phyloP scores from a whole-genome alignment of 1,140 invertebrate genomes.

The Harpegnathos saltator region DNA sequence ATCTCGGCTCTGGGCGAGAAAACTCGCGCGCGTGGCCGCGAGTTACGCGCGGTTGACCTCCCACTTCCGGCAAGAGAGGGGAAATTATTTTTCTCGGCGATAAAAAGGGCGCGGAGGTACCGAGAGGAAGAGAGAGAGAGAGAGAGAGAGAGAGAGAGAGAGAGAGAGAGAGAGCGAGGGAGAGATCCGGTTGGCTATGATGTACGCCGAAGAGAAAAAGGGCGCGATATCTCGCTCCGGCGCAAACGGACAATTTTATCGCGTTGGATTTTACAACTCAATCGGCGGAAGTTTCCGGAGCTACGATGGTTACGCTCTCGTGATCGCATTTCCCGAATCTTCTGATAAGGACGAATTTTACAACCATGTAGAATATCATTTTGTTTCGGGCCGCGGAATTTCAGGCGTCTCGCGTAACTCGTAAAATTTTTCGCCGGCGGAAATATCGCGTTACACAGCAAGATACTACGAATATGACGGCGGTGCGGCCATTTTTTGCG shows the following conservation, averaged over 20 bases:
- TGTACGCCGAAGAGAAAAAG: background rate
- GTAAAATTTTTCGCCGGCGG: constrained; percentile 23
- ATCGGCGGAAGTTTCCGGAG: constrained; percentile 43
- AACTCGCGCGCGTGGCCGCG: constrained; percentile 1
- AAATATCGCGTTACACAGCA: constrained; percentile 12
- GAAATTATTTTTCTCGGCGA: constrained; percentile 39
- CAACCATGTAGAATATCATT: constrained; percentile 46
- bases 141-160: background rate
- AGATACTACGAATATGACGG: background rate
- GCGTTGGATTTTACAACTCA: constrained; percentile 61
- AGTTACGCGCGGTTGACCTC: constrained; percentile 26
- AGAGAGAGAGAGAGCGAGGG: background rate
- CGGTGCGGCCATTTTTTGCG: background rate
- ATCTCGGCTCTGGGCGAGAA: constrained; percentile 1
- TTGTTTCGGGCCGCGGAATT: constrained; percentile 35
- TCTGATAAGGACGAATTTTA: constrained; percentile 55
- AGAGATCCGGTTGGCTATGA: too few relatives aligned
- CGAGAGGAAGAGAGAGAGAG: background rate
- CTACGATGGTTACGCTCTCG: constrained; percentile 39
- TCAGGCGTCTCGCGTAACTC: constrained; percentile 24
- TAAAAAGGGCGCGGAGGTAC: background rate
- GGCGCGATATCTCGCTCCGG: constrained; percentile 48
- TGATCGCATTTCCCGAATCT: constrained; percentile 54
- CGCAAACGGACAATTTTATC: constrained; percentile 64
- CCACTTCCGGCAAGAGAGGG: constrained; percentile 12